Percentiles rank a stretch among this genome's conserved stretches.
phyloP scores from a whole-genome alignment of 2,888 invertebrate species.

The Euzophera pinguis region DNA sequence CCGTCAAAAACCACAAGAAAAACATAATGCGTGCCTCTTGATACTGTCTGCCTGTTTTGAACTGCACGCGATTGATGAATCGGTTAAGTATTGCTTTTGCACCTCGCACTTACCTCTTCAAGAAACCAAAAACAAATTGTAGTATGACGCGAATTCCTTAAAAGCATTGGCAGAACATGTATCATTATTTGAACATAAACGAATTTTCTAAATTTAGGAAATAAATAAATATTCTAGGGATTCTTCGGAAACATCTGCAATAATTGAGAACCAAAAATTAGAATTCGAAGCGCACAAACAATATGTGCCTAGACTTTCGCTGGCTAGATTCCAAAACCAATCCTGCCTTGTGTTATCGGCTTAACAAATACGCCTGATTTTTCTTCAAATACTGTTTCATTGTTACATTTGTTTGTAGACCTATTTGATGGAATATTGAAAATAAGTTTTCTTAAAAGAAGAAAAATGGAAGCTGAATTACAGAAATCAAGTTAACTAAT shows the following conservation, averaged over 20 bases:
- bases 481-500: neutral
- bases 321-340: conserved; percentile 1
- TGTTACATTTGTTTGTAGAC: neutral
- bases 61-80: conserved; percentile 1
- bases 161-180: too few species aligned
- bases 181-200: too few species aligned
- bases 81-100: neutral
- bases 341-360: neutral
- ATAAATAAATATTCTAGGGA: too few species aligned
- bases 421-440: neutral
- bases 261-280: neutral
- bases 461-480: too few species aligned
- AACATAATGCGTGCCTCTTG: neutral
- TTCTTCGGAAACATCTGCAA: neutral
- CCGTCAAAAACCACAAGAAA: neutral
- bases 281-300: conserved; percentile 2
- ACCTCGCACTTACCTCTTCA: neutral
- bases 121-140: too few species aligned
- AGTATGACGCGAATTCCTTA: too few species aligned
- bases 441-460: too few species aligned
- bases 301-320: conserved; percentile 2
- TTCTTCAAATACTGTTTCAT: neutral
- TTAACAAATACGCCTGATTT: neutral
- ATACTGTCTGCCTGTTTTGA: neutral
- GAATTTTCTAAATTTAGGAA: too few species aligned